These are phyloP conservation scores for Procavia capensis DNA, from an alignment of 2,113 vertebrate species.

Conservation along the genomic window DNA sequence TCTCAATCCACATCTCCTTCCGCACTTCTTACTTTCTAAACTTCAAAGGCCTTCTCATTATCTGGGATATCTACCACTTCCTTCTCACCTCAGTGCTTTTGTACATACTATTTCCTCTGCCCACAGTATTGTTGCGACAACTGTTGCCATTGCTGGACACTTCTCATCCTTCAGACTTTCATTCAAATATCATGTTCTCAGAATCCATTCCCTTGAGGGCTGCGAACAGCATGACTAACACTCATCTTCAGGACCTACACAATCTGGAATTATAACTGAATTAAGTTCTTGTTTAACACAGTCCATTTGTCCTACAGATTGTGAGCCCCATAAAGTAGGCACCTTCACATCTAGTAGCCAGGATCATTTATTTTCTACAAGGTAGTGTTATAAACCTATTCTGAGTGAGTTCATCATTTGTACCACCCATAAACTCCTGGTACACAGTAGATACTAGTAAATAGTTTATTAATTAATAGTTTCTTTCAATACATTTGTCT, in stretches of 20 bases:
- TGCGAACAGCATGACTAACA: neutral
- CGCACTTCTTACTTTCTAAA: too few species aligned
- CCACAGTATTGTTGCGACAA: neutral
- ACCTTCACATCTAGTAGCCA: too few species aligned
- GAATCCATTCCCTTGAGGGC: neutral
- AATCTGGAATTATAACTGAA: too few species aligned
- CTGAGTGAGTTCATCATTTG: neutral
- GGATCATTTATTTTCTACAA: neutral
- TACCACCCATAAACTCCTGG: too few species aligned
- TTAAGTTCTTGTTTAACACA: neutral
- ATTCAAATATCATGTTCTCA: neutral
- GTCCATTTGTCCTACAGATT: too few species aligned
- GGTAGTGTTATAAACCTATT: too few species aligned
- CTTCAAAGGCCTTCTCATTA: neutral
- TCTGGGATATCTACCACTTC: too few species aligned
- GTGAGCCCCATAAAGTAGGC: neutral
- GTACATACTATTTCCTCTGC: neutral
- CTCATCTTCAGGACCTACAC: too few species aligned
- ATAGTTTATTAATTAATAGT: too few species aligned
- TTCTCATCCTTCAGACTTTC: neutral
- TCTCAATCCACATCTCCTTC: neutral
- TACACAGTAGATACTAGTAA: neutral
- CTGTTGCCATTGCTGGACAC: neutral
- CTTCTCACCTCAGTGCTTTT: neutral
- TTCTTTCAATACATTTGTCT: neutral